Evolutionary conservation across 2,797 vertebrate species (phyloP).

Genomic region (Takifugu rubripes): DNA sequence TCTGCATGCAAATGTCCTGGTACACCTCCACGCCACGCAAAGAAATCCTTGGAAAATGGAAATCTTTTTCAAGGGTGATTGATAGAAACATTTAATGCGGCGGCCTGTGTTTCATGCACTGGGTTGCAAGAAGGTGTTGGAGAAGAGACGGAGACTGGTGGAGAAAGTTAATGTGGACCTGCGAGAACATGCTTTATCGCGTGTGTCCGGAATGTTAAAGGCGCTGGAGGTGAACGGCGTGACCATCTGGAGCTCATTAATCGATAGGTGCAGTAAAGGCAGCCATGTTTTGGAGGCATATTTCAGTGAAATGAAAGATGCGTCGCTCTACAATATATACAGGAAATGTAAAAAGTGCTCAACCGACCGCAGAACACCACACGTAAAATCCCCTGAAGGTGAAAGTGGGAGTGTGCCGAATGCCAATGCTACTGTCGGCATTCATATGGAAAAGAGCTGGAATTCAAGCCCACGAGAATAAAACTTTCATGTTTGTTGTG

Average conservation of each 20-base stretch:
- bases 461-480: slow-evolving; percentile 1
- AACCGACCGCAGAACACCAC: slow-evolving; percentile 3
- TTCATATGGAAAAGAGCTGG: slow-evolving; percentile 16
- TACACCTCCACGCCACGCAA: slow-evolving; percentile 37
- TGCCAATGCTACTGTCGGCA: not conserved
- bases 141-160: slow-evolving; percentile 16
- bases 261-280: slow-evolving; percentile 21
- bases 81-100: slow-evolving; percentile 61
- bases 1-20: slow-evolving; percentile 62
- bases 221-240: slow-evolving; percentile 60
- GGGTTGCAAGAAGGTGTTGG: slow-evolving; percentile 7
- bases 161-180: slow-evolving; percentile 34
- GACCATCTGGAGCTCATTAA: slow-evolving; percentile 32
- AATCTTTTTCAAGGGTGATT: slow-evolving; percentile 51
- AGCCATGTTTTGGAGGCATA: slow-evolving; percentile 12
- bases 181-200: slow-evolving; percentile 38
- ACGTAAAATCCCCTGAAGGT: slow-evolving; percentile 2
- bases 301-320: slow-evolving; percentile 8
- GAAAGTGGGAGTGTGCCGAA: not conserved
- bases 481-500: slow-evolving; percentile 2
- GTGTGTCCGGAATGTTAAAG: slow-evolving; percentile 48
- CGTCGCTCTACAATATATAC: not conserved
- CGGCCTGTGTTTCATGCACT: slow-evolving; percentile 51
- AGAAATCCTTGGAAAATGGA: slow-evolving; percentile 54
- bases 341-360: not conserved